Conservation (phyloP, 2,888 invertebrate species). For the Ligdia adustata region DNA sequence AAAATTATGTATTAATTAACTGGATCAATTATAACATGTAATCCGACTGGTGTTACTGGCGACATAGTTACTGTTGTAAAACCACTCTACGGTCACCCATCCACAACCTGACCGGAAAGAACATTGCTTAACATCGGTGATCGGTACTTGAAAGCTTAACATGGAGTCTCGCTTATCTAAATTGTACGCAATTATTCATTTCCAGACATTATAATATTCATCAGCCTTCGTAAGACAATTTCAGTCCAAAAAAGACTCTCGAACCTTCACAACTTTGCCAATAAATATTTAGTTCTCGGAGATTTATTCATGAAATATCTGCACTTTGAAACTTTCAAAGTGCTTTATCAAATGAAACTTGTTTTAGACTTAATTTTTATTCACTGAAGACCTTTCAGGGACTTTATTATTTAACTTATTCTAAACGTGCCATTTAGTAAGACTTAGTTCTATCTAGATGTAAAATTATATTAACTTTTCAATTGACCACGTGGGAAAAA, state of each 20-base stretch:
- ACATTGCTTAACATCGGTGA: no score
- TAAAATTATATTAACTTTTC: no score
- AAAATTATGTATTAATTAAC: no score
- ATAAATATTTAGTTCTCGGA: conserved; percentile 27
- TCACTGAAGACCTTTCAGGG: conserved; percentile 3
- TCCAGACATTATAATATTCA: conserved; percentile 21
- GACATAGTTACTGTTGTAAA: no score
- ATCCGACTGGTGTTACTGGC: no score
- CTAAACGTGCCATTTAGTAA: not conserved
- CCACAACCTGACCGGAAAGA: no score
- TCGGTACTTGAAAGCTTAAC: no score
- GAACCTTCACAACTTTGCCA: conserved; percentile 21
- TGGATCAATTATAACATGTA: no score
- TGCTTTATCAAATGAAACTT: conserved; percentile 16
- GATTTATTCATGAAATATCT: conserved; percentile 20
- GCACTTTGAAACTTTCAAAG: conserved; percentile 15
- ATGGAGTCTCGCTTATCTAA: no score
- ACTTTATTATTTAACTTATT: conserved; percentile 8
- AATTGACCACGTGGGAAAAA: no score
- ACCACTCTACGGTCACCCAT: no score
- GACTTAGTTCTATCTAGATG: not conserved
- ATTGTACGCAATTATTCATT: conserved; percentile 14
- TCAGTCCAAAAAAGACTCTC: conserved; percentile 17
- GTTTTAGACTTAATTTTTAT: conserved; percentile 4
- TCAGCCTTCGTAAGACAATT: conserved; percentile 18